Evolutionary conservation across 2,113 vertebrate species (phyloP).

Genomic region (Scatophagus argus): DNA sequence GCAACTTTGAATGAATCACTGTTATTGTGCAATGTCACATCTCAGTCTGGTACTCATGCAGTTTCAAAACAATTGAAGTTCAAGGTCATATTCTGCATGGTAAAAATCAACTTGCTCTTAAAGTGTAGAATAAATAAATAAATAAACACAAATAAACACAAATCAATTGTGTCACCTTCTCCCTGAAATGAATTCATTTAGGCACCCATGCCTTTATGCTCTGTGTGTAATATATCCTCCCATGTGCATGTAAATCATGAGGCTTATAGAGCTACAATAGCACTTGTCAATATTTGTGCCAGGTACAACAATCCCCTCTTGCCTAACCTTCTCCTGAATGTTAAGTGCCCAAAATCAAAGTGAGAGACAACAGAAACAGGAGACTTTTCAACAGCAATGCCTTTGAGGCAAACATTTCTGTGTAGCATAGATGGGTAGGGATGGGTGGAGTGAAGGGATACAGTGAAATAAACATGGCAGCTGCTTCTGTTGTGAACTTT

Average conservation of each 20-base stretch:
- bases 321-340: slow-evolving; percentile 67
- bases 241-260: slow-evolving; percentile 55
- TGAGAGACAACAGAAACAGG: slow-evolving; percentile 62
- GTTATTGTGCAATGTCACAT: background rate
- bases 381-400: slow-evolving; percentile 61
- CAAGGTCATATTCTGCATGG: background rate
- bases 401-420: slow-evolving; percentile 71
- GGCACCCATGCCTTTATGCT: slow-evolving; percentile 33
- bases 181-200: slow-evolving; percentile 44
- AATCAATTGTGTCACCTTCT: slow-evolving; percentile 31
- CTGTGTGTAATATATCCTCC: slow-evolving; percentile 46
- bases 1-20: background rate
- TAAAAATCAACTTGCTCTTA: slow-evolving; percentile 2
- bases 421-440: slow-evolving; percentile 56
- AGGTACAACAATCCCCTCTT: slow-evolving; percentile 64
- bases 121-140: background rate
- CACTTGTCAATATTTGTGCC: slow-evolving; percentile 74
- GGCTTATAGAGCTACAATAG: slow-evolving; percentile 61
- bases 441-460: slow-evolving; percentile 56
- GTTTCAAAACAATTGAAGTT: background rate
- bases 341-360: slow-evolving; percentile 67
- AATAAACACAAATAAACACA: background rate
- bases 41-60: background rate
- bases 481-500: slow-evolving; percentile 73
- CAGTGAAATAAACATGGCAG: slow-evolving; percentile 79